Base-by-base conservation (phyloP, 2,888 invertebrate species). In the Oscheius sp. region DNA sequence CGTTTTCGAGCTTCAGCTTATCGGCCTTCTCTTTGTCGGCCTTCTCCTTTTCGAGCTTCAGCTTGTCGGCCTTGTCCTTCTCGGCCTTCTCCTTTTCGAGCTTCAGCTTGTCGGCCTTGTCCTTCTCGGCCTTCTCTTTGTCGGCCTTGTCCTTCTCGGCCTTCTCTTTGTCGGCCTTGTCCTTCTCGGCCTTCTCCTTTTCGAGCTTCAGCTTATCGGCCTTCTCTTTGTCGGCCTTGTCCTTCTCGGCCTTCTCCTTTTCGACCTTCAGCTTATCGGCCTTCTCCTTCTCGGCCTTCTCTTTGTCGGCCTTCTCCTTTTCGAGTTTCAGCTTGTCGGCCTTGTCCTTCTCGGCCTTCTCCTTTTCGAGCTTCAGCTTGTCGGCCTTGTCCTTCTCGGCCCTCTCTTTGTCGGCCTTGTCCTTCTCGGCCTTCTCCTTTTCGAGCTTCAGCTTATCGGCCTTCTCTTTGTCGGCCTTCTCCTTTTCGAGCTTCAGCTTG, bases 61-160 rank as follows among this genome's bases (percentile, higher is more conserved):
- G 45, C 46, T 63, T 63, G 2, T 63, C 63, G 23, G 63, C 63
- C 63, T 63, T 63, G 45, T 63, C 63, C 23, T 63, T 63, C 21
- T 63, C 63, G 23, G 45, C 23, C 63, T 63, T 63, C 13, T 45
- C 45, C 63, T 63, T 63, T 7, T 63, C 63, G 45, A 23, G 43
- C 45, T 63, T 63, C 12, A 5, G 3, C 46, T 63, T 63, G 12
- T 63, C 63, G 46, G 63, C 45, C 63, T 63, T 63, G 7, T 63
- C 63, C 25, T 63, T 63, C 23, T 63, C 63, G 18, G 45, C 21
- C 46, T 63, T 63, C 5, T 63, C 63, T 23, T 63, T 63, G 5
- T 63, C 63, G 21, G 63, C 18, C 63, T 63, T 63, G 3, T 45
- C 45, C 63, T 63, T 63, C 21, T 63, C 63, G 23, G 63, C 46